phyloP scores from a whole-genome alignment of 92 coral and sea anemone genomes.

The Montipora capitata region DNA sequence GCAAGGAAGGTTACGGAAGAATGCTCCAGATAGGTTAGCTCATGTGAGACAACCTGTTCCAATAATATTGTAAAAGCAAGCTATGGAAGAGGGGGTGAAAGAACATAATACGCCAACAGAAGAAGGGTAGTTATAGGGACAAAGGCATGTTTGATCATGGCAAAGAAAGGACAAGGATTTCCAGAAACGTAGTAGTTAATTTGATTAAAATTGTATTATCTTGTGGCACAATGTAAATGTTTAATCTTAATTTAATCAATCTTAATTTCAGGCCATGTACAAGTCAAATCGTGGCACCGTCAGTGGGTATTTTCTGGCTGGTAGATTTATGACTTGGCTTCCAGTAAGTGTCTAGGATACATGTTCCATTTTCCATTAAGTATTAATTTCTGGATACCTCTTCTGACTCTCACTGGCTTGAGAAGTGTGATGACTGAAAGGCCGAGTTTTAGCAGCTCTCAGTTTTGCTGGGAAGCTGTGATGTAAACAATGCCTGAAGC shows the following conservation, averaged over 20 bases:
- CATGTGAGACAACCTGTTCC: too few relatives aligned
- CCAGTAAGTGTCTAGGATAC: constrained; percentile 77
- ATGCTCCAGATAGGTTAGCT: too few relatives aligned
- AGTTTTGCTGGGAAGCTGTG: constrained; percentile 7
- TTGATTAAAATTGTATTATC: too few relatives aligned
- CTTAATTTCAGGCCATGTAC: constrained; percentile 86
- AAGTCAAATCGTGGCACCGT: constrained; percentile 97
- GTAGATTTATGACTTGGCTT: constrained; percentile 96
- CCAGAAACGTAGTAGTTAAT: too few relatives aligned
- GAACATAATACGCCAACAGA: too few relatives aligned
- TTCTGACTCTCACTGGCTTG: neutral
- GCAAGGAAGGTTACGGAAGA: too few relatives aligned
- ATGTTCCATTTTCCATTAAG: too few relatives aligned
- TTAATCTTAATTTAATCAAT: neutral
- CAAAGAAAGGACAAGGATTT: too few relatives aligned
- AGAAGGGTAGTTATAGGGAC: too few relatives aligned
- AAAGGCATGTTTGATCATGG: too few relatives aligned
- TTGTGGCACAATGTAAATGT: neutral
- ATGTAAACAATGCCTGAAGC: constrained; percentile 32
- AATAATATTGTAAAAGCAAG: too few relatives aligned
- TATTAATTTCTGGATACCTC: neutral
- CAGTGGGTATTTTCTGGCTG: constrained; percentile 99
- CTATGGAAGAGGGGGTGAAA: too few relatives aligned
- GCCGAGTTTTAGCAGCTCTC: constrained; percentile 13
- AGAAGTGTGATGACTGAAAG: constrained; percentile 16